phyloP scores from a whole-genome alignment of 2,797 vertebrate species.

The Hipposideros larvatus region DNA sequence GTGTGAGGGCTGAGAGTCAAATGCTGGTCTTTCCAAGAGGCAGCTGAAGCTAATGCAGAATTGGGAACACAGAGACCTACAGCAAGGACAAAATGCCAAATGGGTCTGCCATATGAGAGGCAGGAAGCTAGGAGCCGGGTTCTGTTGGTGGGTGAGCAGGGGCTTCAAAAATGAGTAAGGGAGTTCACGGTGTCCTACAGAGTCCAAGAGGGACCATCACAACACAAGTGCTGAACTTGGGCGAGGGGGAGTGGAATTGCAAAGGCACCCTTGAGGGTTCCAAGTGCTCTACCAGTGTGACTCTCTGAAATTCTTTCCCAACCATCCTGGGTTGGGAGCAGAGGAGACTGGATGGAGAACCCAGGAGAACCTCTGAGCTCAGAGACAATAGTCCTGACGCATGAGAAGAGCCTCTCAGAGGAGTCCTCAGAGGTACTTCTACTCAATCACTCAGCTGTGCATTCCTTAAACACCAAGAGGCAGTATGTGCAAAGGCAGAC shows the following conservation, averaged over 20 bases:
- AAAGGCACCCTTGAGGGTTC: background rate
- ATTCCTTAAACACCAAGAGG: constrained; percentile 15
- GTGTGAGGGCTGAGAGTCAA: background rate
- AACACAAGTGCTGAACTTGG: background rate
- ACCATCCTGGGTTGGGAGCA: background rate
- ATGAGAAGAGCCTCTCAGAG: background rate
- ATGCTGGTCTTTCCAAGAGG: background rate
- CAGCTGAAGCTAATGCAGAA: background rate
- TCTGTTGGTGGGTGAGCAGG: background rate
- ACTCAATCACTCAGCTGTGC: background rate
- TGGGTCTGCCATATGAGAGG: background rate
- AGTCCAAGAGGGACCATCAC: background rate
- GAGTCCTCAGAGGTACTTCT: constrained; percentile 11
- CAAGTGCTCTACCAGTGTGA: background rate
- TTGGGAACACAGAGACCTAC: background rate
- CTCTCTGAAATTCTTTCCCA: background rate
- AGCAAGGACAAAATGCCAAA: background rate
- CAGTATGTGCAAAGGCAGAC: background rate
- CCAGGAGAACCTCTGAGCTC: background rate
- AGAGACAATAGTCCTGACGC: background rate
- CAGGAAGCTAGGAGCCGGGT: fast-evolving
- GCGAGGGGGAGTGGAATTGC: background rate
- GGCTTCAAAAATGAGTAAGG: background rate
- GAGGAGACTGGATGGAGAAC: background rate
- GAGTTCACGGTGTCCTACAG: background rate